phyloP scores from a whole-genome alignment of 2,888 invertebrate species.

The Euzophera pinguis region DNA sequence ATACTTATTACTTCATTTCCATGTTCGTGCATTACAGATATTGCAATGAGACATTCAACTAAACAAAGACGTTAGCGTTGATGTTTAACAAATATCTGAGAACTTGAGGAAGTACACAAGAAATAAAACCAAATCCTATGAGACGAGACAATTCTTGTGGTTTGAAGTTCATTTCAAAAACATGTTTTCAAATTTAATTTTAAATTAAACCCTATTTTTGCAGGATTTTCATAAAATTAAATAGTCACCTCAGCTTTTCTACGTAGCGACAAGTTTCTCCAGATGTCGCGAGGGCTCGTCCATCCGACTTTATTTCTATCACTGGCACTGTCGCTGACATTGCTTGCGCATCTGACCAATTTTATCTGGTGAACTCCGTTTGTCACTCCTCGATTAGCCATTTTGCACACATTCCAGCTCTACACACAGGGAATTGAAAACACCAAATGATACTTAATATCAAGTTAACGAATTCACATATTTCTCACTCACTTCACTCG shows the following conservation, averaged over 20 bases:
- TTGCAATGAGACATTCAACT: too few relatives aligned
- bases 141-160: too few relatives aligned
- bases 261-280: slow-evolving; percentile 71
- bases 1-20: too few relatives aligned
- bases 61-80: too few relatives aligned
- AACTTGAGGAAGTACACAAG: too few relatives aligned
- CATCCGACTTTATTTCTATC: slow-evolving; percentile 72
- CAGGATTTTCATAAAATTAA: slow-evolving; percentile 16
- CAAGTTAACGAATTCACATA: slow-evolving; percentile 31
- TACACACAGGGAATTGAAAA: slow-evolving; percentile 17
- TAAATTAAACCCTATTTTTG: too few relatives aligned
- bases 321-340: slow-evolving; percentile 58
- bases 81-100: too few relatives aligned
- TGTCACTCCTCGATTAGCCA: slow-evolving; percentile 58
- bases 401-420: slow-evolving; percentile 46
- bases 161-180: too few relatives aligned
- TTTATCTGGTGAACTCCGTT: slow-evolving; percentile 58
- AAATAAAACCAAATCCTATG: too few relatives aligned
- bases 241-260: slow-evolving; percentile 68
- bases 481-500: slow-evolving; percentile 26
- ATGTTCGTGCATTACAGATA: too few relatives aligned
- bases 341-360: slow-evolving; percentile 65
- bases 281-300: slow-evolving; percentile 73
- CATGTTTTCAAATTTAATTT: too few relatives aligned
- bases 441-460: slow-evolving; percentile 17